Evolutionary conservation across 2,888 invertebrate genomes (phyloP).

Genomic region (Nemoura dubitans): DNA sequence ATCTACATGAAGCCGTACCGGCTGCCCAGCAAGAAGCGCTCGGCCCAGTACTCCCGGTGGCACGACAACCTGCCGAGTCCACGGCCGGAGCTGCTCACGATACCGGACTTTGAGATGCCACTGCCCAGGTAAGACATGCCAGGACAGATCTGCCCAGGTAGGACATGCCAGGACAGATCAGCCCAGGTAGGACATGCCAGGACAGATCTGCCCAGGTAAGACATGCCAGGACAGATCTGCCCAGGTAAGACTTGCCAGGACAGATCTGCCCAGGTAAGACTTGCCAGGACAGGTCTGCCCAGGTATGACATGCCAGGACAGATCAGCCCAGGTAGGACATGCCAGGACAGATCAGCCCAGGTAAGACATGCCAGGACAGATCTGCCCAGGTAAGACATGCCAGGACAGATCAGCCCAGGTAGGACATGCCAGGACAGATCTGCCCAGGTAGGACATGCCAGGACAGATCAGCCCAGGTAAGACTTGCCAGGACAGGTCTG

Average conservation of each 20-base stretch:
- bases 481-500: too few species aligned
- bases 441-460: too few species aligned
- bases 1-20: conserved; percentile 78
- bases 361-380: too few species aligned
- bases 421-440: too few species aligned
- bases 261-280: conserved; percentile 63
- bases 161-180: too few species aligned
- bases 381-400: too few species aligned
- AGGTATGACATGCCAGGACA: conserved; percentile 65
- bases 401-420: too few species aligned
- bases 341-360: too few species aligned
- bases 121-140: conserved; percentile 65
- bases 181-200: conserved; percentile 65
- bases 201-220: conserved; percentile 67
- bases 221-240: too few species aligned
- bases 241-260: conserved; percentile 63
- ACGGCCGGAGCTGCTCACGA: conserved; percentile 68
- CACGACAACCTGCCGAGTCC: conserved; percentile 75
- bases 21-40: conserved; percentile 75
- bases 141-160: conserved; percentile 67
- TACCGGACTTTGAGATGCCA: conserved; percentile 69
- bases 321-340: conserved; percentile 63
- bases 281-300: too few species aligned
- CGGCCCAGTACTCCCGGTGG: conserved; percentile 71
- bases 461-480: too few species aligned